Conservation (phyloP, 2,888 invertebrate genomes). For the Keiferia lycopersicella region DNA sequence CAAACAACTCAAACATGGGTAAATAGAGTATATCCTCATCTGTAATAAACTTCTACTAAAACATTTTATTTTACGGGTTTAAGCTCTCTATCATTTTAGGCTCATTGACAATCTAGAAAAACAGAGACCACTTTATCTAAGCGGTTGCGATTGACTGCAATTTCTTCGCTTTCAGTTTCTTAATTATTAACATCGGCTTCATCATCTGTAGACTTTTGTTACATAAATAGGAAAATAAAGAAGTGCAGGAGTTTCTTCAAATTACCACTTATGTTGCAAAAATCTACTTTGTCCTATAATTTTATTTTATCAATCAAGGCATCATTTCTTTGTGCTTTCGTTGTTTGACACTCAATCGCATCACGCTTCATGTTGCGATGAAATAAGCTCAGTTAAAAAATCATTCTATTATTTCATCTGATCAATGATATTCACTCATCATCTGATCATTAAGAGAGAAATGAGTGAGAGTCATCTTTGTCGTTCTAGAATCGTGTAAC, state of each 20-base stretch:
- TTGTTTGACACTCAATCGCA: constrained; percentile 32
- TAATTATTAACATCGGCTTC: neutral
- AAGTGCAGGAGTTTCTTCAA: constrained; percentile 54
- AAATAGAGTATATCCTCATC: constrained; percentile 71
- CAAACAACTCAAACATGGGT: constrained; percentile 77
- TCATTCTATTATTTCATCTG: constrained; percentile 39
- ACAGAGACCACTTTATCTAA: constrained; percentile 59
- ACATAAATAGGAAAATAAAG: constrained; percentile 40
- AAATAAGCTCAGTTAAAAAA: constrained; percentile 52
- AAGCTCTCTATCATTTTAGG: constrained; percentile 80
- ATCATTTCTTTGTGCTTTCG: constrained; percentile 32
- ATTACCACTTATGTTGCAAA: constrained; percentile 37
- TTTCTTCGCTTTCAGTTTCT: neutral
- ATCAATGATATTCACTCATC: constrained; percentile 27
- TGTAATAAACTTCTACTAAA: constrained; percentile 74
- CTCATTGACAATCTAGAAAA: constrained; percentile 67
- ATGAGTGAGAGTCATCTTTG: constrained; percentile 57
- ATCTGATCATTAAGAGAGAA: constrained; percentile 28
- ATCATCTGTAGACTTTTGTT: constrained; percentile 27
- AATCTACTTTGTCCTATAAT: constrained; percentile 3
- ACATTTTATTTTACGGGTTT: constrained; percentile 71
- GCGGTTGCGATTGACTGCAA: constrained; percentile 17
- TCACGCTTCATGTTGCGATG: constrained; percentile 39
- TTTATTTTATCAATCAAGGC: constrained; percentile 27
- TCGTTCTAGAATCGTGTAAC: constrained; percentile 56